Conservation (phyloP, 2,888 invertebrate species). For the Xestia ashworthii region DNA sequence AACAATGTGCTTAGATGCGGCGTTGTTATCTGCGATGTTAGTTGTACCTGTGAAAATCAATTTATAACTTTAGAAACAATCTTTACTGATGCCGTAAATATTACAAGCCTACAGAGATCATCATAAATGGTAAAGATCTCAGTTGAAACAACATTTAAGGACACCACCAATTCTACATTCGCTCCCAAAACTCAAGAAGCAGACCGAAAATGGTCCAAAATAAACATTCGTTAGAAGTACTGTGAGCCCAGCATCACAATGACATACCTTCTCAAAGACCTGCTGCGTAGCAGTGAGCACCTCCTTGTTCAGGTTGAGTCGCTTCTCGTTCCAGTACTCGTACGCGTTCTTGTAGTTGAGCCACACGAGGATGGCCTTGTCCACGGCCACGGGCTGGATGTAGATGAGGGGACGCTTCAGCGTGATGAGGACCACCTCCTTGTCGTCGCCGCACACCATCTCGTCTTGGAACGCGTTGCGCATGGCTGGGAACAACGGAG, state of each 20-base stretch:
- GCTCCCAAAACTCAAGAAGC: not conserved
- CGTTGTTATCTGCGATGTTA: slow-evolving; percentile 94
- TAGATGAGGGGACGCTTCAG: slow-evolving; percentile 98
- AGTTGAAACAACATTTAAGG: not conserved
- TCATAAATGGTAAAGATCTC: not conserved
- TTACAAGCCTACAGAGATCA: not conserved
- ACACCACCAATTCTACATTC: too few relatives aligned
- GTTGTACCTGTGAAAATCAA: slow-evolving; percentile 90
- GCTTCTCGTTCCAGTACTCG: slow-evolving; percentile 99
- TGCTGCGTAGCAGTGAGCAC: slow-evolving; percentile 94
- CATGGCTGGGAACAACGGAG: slow-evolving; percentile 83
- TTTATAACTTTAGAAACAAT: not conserved
- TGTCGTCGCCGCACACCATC: slow-evolving; percentile 95
- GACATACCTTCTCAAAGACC: slow-evolving; percentile 87
- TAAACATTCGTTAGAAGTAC: not conserved
- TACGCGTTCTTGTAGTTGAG: slow-evolving; percentile 99
- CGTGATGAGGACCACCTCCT: slow-evolving; percentile 97
- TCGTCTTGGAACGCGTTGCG: slow-evolving; percentile 97
- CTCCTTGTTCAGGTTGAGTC: slow-evolving; percentile 97
- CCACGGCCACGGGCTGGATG: slow-evolving; percentile 99
- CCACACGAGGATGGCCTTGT: slow-evolving; percentile 99
- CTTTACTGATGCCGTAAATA: not conserved
- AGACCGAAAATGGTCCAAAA: too few relatives aligned
- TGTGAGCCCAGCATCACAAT: not conserved
- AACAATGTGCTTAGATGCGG: slow-evolving; percentile 97